phyloP scores from a whole-genome alignment of 2,797 vertebrate genomes.

The Ibycter americanus region DNA sequence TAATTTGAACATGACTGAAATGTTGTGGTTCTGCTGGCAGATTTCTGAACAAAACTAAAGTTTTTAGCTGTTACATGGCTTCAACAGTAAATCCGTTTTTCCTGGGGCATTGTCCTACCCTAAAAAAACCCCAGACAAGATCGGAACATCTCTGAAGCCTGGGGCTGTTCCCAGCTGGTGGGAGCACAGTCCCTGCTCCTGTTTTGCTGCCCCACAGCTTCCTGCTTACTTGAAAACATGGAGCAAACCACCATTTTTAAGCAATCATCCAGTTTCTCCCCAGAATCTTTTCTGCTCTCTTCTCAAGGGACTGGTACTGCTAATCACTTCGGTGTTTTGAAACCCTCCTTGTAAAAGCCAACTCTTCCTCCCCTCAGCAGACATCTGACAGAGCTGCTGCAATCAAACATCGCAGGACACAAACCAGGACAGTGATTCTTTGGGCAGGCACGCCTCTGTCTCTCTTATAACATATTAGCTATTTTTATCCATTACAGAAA shows the following conservation, averaged over 20 bases:
- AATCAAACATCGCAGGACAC: not conserved
- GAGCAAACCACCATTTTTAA: not conserved
- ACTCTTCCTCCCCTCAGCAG: not conserved
- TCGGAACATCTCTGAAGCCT: not conserved
- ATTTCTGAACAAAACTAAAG: not conserved
- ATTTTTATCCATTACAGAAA: conserved; percentile 48
- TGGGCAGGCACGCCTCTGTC: not conserved
- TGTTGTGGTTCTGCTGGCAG: not conserved
- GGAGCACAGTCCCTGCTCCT: not conserved
- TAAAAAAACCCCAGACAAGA: not conserved
- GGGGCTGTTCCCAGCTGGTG: accelerated
- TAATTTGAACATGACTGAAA: conserved; percentile 13
- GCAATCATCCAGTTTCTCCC: not conserved
- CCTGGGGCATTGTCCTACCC: not conserved
- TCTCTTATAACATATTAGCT: not conserved
- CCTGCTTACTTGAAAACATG: not conserved
- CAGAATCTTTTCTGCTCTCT: not conserved
- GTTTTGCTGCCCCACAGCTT: not conserved
- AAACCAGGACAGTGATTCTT: not conserved
- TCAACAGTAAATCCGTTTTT: not conserved
- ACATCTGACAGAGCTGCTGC: not conserved
- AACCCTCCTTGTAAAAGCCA: not conserved
- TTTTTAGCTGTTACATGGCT: not conserved
- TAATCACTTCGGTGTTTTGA: not conserved
- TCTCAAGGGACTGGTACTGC: not conserved